These are phyloP conservation scores for Phyllostomus hastatus DNA, from an alignment of 2,113 vertebrate genomes.

Conservation along the genomic window DNA sequence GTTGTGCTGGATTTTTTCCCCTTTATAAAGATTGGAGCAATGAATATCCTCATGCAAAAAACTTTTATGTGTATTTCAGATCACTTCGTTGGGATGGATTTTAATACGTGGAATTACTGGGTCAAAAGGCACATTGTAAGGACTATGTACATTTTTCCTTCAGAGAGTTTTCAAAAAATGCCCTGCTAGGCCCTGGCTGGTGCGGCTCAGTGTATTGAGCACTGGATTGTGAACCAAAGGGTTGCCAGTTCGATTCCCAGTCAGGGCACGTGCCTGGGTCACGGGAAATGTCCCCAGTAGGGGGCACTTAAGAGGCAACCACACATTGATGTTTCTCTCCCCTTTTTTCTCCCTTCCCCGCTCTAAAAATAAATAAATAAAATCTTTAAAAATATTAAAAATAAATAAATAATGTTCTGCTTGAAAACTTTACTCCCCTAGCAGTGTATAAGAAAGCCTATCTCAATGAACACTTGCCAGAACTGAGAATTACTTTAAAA, in stretches of 20 bases:
- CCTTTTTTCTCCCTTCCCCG: too few relatives aligned
- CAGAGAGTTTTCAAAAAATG: conserved; percentile 21
- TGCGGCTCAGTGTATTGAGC: too few relatives aligned
- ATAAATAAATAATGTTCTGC: background rate
- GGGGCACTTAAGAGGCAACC: too few relatives aligned
- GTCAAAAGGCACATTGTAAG: conserved; percentile 53
- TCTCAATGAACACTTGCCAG: conserved; percentile 39
- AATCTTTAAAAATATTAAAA: too few relatives aligned
- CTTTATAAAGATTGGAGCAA: background rate
- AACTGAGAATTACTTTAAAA: conserved; percentile 24
- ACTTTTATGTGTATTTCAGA: background rate
- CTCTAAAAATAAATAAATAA: too few relatives aligned
- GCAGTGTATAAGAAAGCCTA: conserved; percentile 29
- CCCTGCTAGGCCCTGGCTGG: background rate
- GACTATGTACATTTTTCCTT: conserved; percentile 40
- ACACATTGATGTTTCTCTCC: too few relatives aligned
- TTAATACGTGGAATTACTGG: conserved; percentile 56
- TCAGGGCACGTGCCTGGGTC: too few relatives aligned
- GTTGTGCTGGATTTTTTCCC: background rate
- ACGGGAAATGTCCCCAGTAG: too few relatives aligned
- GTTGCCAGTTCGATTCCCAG: too few relatives aligned
- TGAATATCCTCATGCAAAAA: conserved; percentile 5
- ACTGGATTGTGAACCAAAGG: too few relatives aligned
- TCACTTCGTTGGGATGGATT: conserved; percentile 53
- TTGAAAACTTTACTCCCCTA: conserved; percentile 23